Conservation (phyloP, 2,888 invertebrate genomes). For the Gymnoscelis rufifasciata region DNA sequence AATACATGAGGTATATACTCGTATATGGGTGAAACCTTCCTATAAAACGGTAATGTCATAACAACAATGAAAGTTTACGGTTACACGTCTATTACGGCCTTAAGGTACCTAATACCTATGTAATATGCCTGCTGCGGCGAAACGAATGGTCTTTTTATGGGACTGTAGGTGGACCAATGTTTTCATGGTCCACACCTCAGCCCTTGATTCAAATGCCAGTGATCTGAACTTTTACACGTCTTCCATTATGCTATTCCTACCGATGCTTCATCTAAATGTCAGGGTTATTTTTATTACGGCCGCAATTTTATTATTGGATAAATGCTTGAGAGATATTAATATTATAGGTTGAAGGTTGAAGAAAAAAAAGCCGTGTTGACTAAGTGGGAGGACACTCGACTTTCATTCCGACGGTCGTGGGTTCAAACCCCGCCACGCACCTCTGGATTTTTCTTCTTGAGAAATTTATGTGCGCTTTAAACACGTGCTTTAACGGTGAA, state of each 20-base stretch:
- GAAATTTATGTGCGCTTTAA: too few relatives aligned
- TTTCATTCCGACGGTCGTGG: too few relatives aligned
- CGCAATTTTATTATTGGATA: neutral
- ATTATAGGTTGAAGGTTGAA: too few relatives aligned
- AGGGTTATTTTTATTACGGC: slow-evolving; percentile 7
- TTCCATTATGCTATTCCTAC: slow-evolving; percentile 7
- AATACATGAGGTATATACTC: too few relatives aligned
- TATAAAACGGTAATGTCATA: too few relatives aligned
- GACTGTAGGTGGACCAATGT: slow-evolving; percentile 25
- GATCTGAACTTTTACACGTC: slow-evolving; percentile 21
- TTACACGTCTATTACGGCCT: slow-evolving; percentile 23
- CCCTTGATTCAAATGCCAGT: slow-evolving; percentile 37
- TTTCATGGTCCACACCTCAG: slow-evolving; percentile 14
- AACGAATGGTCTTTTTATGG: slow-evolving; percentile 37
- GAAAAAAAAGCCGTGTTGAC: too few relatives aligned
- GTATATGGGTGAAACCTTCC: too few relatives aligned
- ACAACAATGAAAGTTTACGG: slow-evolving; percentile 25
- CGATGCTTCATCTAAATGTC: slow-evolving; percentile 7
- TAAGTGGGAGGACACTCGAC: too few relatives aligned
- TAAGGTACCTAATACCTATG: slow-evolving; percentile 12
- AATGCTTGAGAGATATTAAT: too few relatives aligned
- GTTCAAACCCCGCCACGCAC: too few relatives aligned
- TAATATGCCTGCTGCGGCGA: slow-evolving; percentile 25
- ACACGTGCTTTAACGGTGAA: too few relatives aligned
- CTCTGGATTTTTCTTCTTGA: too few relatives aligned